Base-by-base conservation (phyloP, 2,888 invertebrate species). In the Argynnis bischoffii region DNA sequence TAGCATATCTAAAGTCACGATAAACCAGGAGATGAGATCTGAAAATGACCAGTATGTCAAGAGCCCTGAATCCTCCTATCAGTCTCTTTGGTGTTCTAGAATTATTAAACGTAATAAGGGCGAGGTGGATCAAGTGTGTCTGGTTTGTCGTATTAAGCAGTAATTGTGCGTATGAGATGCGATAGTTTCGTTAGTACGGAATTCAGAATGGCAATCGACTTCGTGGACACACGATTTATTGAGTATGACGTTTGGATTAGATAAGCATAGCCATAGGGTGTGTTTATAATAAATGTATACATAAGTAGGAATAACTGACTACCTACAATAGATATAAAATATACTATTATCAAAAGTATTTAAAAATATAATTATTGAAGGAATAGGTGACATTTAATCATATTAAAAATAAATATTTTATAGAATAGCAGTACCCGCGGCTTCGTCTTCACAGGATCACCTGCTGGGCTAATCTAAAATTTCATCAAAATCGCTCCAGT, bases 81-180 rank as follows among this genome's bases (percentile, higher is more conserved):
- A 47, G 46, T 50, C 56, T 61, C 71, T 70, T 75, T 70, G 56
- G 48, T n/a, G 46, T 72, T 69, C 74, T 71, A 73, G 71, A 69
- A 64, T 72, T 72, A 60, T 64, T 74, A 53, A 66, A 56, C 41
- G 60, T 48, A 47, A 41, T 11, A 8, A 41, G 35, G 35, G 11
- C 35, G 70, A 61, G 74, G 67, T 72, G 71, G 56, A 63, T 77
- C 79, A 70, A 16, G 46, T 54, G 64, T 59, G 5, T 63, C 18
- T 80, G 82, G 85, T 72, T 72, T 72, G 67, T 69, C 74, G 75
- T 76, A 78, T 78, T 76, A 77, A 77, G 78, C 76, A 79, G 81
- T 84, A 84, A 84, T 84, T 82, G 84, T 84, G 85, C 81, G 84
- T 81, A 80, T 79, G 84, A 83, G 85, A 80, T 81, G 81, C 75